These are phyloP conservation scores for Cyanoderma ruficeps DNA, from an alignment of 2,113 vertebrate genomes.

Conservation along the genomic window DNA sequence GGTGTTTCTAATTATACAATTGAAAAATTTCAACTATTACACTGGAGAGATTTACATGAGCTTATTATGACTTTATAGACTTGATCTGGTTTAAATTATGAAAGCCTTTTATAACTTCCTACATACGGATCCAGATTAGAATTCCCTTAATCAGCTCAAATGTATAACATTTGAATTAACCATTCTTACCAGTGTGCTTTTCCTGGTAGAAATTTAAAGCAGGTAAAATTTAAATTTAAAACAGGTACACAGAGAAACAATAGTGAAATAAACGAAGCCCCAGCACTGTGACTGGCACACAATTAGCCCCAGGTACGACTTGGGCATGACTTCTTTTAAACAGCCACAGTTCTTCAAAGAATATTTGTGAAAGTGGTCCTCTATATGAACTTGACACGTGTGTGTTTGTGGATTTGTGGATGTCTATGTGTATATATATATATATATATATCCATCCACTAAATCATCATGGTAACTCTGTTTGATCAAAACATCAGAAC, in stretches of 20 bases:
- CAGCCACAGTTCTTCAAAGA: neutral
- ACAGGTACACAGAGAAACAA: neutral
- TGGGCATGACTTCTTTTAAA: neutral
- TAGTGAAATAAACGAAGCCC: neutral
- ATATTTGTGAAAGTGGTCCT: neutral
- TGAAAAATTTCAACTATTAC: conserved; percentile 26
- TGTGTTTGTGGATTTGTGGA: neutral
- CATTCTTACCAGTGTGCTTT: neutral
- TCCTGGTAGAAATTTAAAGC: neutral
- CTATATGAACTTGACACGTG: neutral
- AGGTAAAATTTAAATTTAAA: too few relatives aligned
- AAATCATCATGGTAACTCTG: neutral
- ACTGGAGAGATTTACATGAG: neutral
- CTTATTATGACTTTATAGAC: conserved; percentile 33
- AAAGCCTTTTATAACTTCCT: conserved; percentile 17
- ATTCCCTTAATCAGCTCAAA: conserved; percentile 31
- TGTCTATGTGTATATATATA: neutral
- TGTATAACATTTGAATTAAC: neutral
- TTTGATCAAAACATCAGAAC: neutral
- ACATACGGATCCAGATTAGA: conserved; percentile 16
- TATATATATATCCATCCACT: accelerated
- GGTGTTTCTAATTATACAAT: conserved; percentile 18
- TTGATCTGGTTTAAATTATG: conserved; percentile 40
- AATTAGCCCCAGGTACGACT: neutral
- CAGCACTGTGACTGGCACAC: neutral